phyloP scores from a whole-genome alignment of 2,797 vertebrate species.

The Acipenser oxyrinchus region DNA sequence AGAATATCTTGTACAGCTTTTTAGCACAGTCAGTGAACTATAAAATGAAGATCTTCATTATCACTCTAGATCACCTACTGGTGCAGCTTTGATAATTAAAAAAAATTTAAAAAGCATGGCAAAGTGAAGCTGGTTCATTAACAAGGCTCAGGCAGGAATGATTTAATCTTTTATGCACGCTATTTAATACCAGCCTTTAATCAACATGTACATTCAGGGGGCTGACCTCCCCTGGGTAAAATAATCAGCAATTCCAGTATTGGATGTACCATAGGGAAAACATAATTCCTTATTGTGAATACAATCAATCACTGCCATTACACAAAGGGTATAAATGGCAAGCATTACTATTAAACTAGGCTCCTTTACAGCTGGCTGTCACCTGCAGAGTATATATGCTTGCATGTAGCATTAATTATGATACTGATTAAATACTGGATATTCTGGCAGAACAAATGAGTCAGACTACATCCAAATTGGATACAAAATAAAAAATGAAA shows the following conservation, averaged over 20 bases:
- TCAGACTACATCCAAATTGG: constrained; percentile 21
- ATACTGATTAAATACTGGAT: constrained; percentile 46
- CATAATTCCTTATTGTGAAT: constrained; percentile 54
- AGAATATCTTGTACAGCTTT: no score
- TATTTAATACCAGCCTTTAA: constrained; percentile 70
- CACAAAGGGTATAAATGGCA: constrained; percentile 55
- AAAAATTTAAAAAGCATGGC: not conserved
- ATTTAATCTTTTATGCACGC: constrained; percentile 64
- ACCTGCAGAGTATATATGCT: constrained; percentile 26
- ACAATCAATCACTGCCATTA: constrained; percentile 68
- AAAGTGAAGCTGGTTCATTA: constrained; percentile 41
- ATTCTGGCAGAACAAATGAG: constrained; percentile 34
- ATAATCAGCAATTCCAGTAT: constrained; percentile 53
- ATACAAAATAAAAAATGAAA: constrained; percentile 7
- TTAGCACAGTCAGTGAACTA: not conserved
- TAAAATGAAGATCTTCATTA: not conserved
- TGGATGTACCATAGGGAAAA: constrained; percentile 41
- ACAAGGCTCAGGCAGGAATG: constrained; percentile 61
- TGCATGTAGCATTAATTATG: constrained; percentile 48
- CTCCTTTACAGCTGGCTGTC: constrained; percentile 42
- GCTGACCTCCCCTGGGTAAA: constrained; percentile 40
- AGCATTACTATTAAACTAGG: constrained; percentile 41
- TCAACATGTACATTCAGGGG: constrained; percentile 62
- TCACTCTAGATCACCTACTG: not conserved
- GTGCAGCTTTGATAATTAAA: not conserved